These are phyloP conservation scores for Paramisgurnus dabryanus DNA, from an alignment of 2,113 vertebrate species.

Conservation along the genomic window DNA sequence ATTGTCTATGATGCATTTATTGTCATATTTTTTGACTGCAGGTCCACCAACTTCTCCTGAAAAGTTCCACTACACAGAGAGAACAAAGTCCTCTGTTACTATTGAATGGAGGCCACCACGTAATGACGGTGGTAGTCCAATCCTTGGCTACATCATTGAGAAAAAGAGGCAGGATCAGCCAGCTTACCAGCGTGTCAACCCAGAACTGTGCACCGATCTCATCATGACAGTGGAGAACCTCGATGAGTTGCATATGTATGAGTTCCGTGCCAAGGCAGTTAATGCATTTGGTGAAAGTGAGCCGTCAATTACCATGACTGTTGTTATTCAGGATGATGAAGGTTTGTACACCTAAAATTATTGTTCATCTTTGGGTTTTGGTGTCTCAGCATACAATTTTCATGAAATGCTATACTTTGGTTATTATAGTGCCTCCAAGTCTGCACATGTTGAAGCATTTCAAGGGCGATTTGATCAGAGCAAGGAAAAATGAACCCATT, in stretches of 20 bases:
- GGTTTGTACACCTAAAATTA: conserved; percentile 69
- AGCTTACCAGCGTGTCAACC: conserved; percentile 88
- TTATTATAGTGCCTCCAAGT: conserved; percentile 76
- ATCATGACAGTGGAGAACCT: conserved; percentile 87
- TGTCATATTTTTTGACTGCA: conserved; percentile 57
- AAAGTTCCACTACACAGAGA: conserved; percentile 93
- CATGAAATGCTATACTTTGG: neutral
- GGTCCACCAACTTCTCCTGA: conserved; percentile 92
- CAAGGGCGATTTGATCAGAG: conserved; percentile 86
- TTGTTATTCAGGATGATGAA: conserved; percentile 96
- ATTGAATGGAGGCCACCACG: conserved; percentile 93
- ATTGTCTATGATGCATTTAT: neutral
- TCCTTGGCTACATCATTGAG: conserved; percentile 92
- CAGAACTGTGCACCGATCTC: conserved; percentile 80
- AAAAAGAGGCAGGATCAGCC: conserved; percentile 89
- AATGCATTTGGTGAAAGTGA: conserved; percentile 93
- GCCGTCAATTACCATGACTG: conserved; percentile 87
- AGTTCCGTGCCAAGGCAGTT: conserved; percentile 94
- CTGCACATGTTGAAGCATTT: conserved; percentile 85
- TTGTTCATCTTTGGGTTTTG: neutral
- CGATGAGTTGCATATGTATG: conserved; percentile 91
- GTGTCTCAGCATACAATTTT: neutral
- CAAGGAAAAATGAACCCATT: conserved; percentile 87
- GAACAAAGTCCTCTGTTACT: conserved; percentile 88
- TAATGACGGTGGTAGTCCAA: conserved; percentile 91